Conservation (phyloP, 2,888 invertebrate genomes). For the Zaprionus obscuricornis region DNA sequence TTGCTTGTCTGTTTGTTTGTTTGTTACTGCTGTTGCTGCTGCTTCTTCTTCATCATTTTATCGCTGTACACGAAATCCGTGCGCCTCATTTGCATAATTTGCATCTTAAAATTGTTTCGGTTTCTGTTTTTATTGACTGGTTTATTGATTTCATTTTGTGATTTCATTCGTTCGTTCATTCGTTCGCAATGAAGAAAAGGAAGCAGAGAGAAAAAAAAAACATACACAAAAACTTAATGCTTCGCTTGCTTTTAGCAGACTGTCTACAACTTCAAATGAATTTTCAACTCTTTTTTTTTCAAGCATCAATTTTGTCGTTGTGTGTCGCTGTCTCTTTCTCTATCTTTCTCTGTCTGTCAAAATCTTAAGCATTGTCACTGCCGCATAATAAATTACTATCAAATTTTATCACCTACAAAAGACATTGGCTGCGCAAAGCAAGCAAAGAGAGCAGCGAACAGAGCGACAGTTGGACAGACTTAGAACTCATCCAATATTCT, state of each 20-base stretch:
- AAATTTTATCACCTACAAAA: slow-evolving; percentile 71
- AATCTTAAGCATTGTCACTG: slow-evolving; percentile 23
- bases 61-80: slow-evolving; percentile 52
- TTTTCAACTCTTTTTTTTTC: too few relatives aligned
- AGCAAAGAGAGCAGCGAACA: slow-evolving; percentile 59
- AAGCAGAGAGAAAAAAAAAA: too few relatives aligned
- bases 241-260: too few relatives aligned
- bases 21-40: too few relatives aligned
- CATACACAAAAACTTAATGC: too few relatives aligned
- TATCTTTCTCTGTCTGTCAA: slow-evolving; percentile 11
- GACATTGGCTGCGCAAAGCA: slow-evolving; percentile 41
- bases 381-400: slow-evolving; percentile 64
- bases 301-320: too few relatives aligned
- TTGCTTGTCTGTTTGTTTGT: neutral
- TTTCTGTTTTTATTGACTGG: slow-evolving; percentile 72
- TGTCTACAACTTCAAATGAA: too few relatives aligned
- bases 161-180: slow-evolving; percentile 40
- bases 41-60: slow-evolving; percentile 9
- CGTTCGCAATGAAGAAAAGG: too few relatives aligned
- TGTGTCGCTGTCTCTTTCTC: too few relatives aligned
- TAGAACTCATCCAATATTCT: slow-evolving; percentile 43
- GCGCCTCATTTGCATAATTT: slow-evolving; percentile 71
- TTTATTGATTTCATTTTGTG: slow-evolving; percentile 76
- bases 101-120: slow-evolving; percentile 72
- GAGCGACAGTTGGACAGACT: neutral